These are phyloP conservation scores for Oenanthe melanoleuca DNA, from an alignment of 2,113 vertebrate genomes.

Conservation along the genomic window DNA sequence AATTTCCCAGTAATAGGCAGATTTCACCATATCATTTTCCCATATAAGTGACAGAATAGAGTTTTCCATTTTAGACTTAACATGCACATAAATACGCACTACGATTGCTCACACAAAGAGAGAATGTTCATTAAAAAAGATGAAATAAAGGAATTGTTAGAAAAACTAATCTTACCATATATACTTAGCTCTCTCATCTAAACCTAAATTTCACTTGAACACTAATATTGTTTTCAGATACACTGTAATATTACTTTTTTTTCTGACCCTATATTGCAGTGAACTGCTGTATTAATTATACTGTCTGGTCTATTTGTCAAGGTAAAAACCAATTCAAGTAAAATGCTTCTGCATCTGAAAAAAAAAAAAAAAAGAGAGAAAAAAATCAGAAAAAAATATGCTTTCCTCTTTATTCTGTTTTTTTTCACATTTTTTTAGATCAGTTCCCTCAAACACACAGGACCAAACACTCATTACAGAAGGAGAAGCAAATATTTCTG, in stretches of 20 bases:
- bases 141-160: not conserved
- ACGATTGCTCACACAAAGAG: not conserved
- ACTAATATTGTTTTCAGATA: not conserved
- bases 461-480: fast-evolving
- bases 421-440: not conserved
- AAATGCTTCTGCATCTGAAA: not conserved
- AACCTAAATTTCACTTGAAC: not conserved
- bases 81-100: not conserved
- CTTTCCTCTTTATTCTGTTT: fast-evolving
- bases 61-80: not conserved
- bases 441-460: fast-evolving
- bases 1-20: not conserved
- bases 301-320: not conserved
- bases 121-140: not conserved
- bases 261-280: not conserved
- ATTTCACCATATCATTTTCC: not conserved
- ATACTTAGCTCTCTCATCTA: not conserved
- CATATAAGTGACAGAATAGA: not conserved
- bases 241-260: not conserved
- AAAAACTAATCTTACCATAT: not conserved
- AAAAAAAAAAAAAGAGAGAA: not conserved
- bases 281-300: not conserved
- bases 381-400: not conserved
- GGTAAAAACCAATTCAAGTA: not conserved
- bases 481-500: not conserved